Conservation (phyloP, 2,888 invertebrate genomes). For the Myopa testacea region DNA sequence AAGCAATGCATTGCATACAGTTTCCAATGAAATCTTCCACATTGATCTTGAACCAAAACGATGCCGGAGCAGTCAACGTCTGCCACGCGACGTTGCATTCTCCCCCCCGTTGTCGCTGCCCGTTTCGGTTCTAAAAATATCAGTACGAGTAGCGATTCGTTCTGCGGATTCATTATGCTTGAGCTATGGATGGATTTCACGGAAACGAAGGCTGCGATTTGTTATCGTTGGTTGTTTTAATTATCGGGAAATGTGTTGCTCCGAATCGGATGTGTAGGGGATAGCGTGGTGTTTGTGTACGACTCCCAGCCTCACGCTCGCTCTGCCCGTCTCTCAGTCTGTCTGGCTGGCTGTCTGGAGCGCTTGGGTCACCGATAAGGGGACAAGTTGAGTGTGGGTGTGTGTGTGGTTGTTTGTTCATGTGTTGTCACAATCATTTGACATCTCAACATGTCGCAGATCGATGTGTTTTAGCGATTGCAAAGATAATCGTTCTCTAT, state of each 20-base stretch:
- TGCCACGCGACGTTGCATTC: no score
- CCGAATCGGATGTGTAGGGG: background rate
- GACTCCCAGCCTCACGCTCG: background rate
- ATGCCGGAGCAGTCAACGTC: background rate
- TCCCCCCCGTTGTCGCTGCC: background rate
- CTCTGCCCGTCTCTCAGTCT: background rate
- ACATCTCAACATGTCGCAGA: constrained; percentile 21
- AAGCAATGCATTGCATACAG: constrained; percentile 13
- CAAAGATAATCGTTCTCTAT: constrained; percentile 14
- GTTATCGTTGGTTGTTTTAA: constrained; percentile 27
- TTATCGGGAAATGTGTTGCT: constrained; percentile 23
- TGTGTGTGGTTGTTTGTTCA: background rate
- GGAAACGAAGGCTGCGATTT: constrained; percentile 38
- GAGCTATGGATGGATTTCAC: constrained; percentile 37
- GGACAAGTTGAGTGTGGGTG: background rate
- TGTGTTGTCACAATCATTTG: background rate
- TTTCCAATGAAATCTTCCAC: constrained; percentile 35
- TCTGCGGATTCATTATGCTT: constrained; percentile 24
- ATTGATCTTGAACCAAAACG: constrained; percentile 31
- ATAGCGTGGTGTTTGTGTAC: no score
- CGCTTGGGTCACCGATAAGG: background rate
- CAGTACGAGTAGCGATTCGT: background rate
- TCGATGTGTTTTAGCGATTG: constrained; percentile 11
- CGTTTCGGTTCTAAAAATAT: constrained; percentile 30
- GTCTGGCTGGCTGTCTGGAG: constrained; percentile 15